Percentiles rank a stretch among this genome's conserved stretches.
These are phyloP conservation scores for Paradoxurus hermaphroditus DNA, from an alignment of 2,113 vertebrate species.

Conservation along the genomic window DNA sequence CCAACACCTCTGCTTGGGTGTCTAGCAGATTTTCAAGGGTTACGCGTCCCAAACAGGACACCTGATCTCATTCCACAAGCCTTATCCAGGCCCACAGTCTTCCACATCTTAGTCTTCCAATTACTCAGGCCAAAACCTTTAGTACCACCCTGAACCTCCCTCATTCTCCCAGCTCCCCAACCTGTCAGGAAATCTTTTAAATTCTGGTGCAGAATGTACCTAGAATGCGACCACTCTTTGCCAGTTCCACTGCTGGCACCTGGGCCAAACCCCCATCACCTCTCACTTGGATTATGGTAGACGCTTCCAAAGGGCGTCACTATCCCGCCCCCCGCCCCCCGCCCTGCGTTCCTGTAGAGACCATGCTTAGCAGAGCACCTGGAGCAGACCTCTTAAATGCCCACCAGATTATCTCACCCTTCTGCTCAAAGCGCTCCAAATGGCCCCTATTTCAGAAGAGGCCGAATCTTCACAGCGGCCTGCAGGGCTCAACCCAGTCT, in stretches of 20 bases:
- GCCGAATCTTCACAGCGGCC: neutral
- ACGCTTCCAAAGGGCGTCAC: rapidly evolving
- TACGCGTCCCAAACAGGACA: neutral
- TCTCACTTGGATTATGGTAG: neutral
- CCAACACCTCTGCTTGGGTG: neutral
- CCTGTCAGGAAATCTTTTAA: neutral
- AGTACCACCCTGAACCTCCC: neutral
- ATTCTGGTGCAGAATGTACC: neutral
- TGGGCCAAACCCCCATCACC: neutral
- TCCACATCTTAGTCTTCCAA: neutral
- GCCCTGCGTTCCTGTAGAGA: neutral
- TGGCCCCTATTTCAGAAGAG: neutral
- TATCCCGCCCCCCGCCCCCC: no score
- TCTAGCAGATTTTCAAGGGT: neutral
- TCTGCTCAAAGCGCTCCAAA: neutral
- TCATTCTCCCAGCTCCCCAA: neutral
- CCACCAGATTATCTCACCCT: neutral
- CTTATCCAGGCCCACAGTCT: neutral
- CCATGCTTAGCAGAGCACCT: neutral
- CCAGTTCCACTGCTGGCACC: rapidly evolving
- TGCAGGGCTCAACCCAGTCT: neutral
- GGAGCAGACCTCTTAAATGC: neutral
- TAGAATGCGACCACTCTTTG: neutral
- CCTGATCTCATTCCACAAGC: neutral
- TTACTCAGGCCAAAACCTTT: neutral